Evolutionary conservation across 1,140 invertebrate species (phyloP).

Genomic region (Melanaphis sacchari): DNA sequence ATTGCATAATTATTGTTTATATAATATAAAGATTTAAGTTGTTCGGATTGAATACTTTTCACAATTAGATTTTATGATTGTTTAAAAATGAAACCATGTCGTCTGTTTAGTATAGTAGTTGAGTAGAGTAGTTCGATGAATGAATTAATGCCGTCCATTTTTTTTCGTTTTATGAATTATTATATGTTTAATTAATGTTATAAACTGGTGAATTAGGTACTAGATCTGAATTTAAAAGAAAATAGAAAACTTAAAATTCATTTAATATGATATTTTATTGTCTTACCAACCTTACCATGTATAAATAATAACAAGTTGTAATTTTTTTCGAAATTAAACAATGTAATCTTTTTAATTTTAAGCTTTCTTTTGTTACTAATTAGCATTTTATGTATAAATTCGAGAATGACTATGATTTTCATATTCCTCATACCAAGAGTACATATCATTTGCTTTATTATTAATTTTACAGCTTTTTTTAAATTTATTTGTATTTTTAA

Average conservation of each 20-base stretch:
- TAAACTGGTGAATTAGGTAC: background rate
- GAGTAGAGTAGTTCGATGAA: background rate
- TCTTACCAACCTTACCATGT: background rate
- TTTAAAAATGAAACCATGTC: background rate
- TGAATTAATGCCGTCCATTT: constrained; percentile 17
- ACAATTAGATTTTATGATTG: background rate
- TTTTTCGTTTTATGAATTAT: background rate
- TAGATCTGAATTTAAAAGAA: constrained; percentile 22
- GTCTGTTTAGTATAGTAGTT: background rate
- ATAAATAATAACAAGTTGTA: constrained; percentile 16
- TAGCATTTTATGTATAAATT: constrained; percentile 9
- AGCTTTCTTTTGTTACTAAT: background rate
- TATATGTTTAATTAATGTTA: constrained; percentile 17
- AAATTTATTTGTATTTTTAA: background rate
- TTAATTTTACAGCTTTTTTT: background rate
- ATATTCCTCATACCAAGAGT: constrained; percentile 21
- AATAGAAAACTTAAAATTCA: background rate
- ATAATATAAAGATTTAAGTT: background rate
- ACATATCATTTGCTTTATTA: constrained; percentile 28
- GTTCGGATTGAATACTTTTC: background rate
- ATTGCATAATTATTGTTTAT: constrained; percentile 15
- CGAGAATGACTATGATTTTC: background rate
- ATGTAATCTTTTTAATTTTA: constrained; percentile 16
- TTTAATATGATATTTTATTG: background rate
- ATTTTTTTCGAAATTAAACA: constrained; percentile 8